phyloP scores from a whole-genome alignment of 2,113 vertebrate species.

The Indri indri region DNA sequence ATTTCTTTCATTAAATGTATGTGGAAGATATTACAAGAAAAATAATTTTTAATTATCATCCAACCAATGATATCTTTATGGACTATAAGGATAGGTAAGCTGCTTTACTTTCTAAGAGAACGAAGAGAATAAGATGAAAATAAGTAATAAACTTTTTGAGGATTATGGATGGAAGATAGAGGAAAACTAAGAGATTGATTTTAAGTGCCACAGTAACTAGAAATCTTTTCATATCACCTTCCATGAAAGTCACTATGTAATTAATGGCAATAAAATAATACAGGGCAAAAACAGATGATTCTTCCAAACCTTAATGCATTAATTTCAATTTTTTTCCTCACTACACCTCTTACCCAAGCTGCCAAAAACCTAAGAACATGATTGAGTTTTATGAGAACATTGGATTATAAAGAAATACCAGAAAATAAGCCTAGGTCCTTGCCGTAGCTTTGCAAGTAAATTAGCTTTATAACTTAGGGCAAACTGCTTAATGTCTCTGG shows the following conservation, averaged over 20 bases:
- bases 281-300: neutral
- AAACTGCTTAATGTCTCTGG: neutral
- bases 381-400: neutral
- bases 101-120: constrained; percentile 18
- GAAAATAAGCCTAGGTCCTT: constrained; percentile 4
- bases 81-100: neutral
- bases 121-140: constrained; percentile 23
- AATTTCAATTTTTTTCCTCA: constrained; percentile 15
- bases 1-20: constrained; percentile 30
- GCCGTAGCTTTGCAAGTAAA: neutral
- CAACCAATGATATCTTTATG: neutral
- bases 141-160: neutral
- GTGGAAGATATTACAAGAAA: constrained; percentile 24
- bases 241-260: constrained; percentile 19
- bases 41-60: neutral
- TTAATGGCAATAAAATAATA: constrained; percentile 16
- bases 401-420: neutral
- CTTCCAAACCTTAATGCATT: constrained; percentile 39
- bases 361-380: neutral
- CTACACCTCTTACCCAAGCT: neutral
- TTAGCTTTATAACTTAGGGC: neutral
- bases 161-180: neutral
- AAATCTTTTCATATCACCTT: constrained; percentile 16
- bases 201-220: constrained; percentile 1
- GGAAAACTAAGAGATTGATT: neutral